These are phyloP conservation scores for Amphimedon queenslandica DNA, from an alignment of 37 sponge, comb jelly and placozoan genomes.

Conservation along the genomic window DNA sequence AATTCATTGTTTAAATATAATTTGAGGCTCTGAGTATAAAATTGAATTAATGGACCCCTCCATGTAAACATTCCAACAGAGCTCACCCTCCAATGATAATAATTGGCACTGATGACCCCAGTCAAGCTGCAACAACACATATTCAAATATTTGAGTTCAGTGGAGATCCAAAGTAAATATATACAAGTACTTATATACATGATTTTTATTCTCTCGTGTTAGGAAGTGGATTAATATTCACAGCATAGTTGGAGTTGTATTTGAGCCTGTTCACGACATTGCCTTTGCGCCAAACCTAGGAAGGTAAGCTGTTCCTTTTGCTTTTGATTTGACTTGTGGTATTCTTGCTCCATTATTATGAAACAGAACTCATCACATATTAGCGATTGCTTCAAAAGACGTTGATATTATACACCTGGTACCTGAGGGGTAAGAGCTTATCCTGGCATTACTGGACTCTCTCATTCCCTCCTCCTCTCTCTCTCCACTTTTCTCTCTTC, in stretches of 20 bases:
- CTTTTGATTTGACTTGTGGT: background rate
- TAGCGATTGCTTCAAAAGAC: conserved; percentile 91
- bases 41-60: no score
- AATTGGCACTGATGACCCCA: conserved; percentile 81
- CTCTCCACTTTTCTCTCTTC: background rate
- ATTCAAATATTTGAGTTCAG: conserved; percentile 79
- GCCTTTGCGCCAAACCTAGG: conserved; percentile 95
- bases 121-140: conserved; percentile 11
- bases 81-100: conserved; percentile 79
- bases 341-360: background rate
- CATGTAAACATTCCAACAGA: conserved; percentile 14
- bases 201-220: background rate
- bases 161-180: conserved; percentile 43
- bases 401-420: conserved; percentile 65
- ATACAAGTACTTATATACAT: background rate
- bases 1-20: no score
- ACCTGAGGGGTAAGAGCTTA: conserved; percentile 41
- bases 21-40: no score
- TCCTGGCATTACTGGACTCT: background rate
- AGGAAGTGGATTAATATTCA: conserved; percentile 86
- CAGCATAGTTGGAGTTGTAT: conserved; percentile 54
- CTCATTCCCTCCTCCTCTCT: background rate
- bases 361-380: conserved; percentile 70
- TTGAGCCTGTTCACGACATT: conserved; percentile 88
- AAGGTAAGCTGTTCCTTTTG: conserved; percentile 44